Evolutionary conservation across 2,113 vertebrate species (phyloP).

Genomic region (Seriola rivoliana): DNA sequence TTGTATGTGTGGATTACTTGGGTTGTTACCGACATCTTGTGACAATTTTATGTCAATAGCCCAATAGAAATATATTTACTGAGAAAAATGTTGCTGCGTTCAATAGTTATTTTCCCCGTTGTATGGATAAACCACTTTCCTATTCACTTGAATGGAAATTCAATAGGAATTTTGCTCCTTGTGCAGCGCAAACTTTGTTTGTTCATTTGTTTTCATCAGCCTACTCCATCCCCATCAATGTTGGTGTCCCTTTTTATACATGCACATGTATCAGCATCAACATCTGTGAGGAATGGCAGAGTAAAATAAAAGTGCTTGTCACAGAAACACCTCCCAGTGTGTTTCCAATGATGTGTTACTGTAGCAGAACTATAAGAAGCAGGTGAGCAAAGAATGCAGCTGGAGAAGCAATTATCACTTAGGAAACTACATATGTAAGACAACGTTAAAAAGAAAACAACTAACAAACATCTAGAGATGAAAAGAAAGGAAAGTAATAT

Average conservation of each 20-base stretch:
- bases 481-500: neutral
- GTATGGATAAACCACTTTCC: no score
- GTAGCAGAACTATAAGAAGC: slow-evolving; percentile 17
- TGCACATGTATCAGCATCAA: neutral
- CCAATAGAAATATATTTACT: no score
- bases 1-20: no score
- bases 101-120: no score
- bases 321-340: slow-evolving; percentile 15
- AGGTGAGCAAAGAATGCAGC: neutral
- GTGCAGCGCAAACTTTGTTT: neutral
- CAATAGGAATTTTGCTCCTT: neutral
- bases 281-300: slow-evolving; percentile 1
- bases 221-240: neutral
- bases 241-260: neutral
- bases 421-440: slow-evolving; percentile 15
- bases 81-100: no score
- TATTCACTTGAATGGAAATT: no score
- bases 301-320: neutral
- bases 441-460: neutral
- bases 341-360: slow-evolving; percentile 11
- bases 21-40: no score
- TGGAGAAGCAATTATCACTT: slow-evolving; percentile 46
- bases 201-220: neutral
- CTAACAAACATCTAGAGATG: slow-evolving; percentile 20
- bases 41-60: no score